These are phyloP conservation scores for Diabrotica balteata DNA, from an alignment of 2,888 invertebrate species.

Conservation along the genomic window DNA sequence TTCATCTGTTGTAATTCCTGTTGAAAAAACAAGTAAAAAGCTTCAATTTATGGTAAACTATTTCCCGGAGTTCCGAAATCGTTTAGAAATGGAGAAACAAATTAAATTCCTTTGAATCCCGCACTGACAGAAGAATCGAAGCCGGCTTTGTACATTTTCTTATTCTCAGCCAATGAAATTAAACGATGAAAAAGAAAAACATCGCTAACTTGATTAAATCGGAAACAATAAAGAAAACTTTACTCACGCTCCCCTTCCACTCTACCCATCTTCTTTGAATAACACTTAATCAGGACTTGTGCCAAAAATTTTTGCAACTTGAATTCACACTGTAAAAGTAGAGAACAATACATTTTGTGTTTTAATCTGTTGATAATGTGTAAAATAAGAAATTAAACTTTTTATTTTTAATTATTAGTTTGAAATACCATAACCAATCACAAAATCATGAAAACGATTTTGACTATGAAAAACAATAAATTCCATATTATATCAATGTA, in stretches of 20 bases:
- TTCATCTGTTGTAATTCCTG: constrained; percentile 7
- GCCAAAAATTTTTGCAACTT: neutral
- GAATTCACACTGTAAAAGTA: constrained; percentile 1
- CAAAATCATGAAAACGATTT: too few relatives aligned
- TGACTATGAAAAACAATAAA: too few relatives aligned
- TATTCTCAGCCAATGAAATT: constrained; percentile 44
- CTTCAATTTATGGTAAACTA: constrained; percentile 35
- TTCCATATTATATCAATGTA: too few relatives aligned
- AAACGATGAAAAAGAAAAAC: constrained; percentile 42
- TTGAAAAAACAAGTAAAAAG: constrained; percentile 15
- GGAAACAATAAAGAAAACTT: constrained; percentile 52
- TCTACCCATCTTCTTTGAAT: constrained; percentile 2
- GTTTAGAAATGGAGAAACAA: constrained; percentile 28
- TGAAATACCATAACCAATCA: too few relatives aligned
- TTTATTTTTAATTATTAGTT: too few relatives aligned
- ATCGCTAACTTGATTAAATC: constrained; percentile 52
- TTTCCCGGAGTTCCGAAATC: constrained; percentile 25
- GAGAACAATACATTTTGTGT: neutral
- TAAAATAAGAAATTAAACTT: neutral
- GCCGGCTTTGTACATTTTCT: constrained; percentile 42
- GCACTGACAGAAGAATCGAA: constrained; percentile 27
- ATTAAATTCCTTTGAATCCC: constrained; percentile 33
- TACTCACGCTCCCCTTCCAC: constrained; percentile 46
- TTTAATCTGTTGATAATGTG: neutral
- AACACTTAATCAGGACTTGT: constrained; percentile 19